Evolutionary conservation across 2,797 vertebrate species (phyloP).

Genomic region (Coracias cyanogaster): DNA sequence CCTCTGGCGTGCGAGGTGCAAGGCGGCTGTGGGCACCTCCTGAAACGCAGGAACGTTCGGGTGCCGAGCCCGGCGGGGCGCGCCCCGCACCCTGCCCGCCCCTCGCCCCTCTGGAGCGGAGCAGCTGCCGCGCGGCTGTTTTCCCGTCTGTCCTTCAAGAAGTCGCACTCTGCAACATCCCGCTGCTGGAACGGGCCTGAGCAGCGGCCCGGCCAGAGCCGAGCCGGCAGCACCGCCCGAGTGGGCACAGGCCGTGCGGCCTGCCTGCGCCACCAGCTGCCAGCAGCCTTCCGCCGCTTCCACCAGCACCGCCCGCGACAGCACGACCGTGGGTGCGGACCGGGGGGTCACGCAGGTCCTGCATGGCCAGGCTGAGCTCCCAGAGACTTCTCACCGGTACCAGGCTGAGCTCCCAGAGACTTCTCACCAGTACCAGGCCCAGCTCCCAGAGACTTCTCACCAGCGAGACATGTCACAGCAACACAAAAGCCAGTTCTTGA

Average conservation of each 20-base stretch:
- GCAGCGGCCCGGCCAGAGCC: fast-evolving
- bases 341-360: background rate
- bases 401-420: too few relatives aligned
- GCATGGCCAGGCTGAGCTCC: background rate
- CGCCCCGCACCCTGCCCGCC: too few relatives aligned
- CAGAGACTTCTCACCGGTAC: too few relatives aligned
- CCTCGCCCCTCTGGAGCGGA: too few relatives aligned
- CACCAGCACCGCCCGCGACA: background rate
- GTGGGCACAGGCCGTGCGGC: background rate
- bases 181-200: background rate
- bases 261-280: background rate
- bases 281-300: background rate
- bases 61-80: too few relatives aligned
- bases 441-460: fast-evolving
- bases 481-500: background rate
- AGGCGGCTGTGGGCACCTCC: too few relatives aligned
- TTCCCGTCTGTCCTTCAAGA: too few relatives aligned
- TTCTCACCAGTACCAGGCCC: background rate
- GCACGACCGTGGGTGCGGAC: fast-evolving
- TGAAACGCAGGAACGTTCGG: too few relatives aligned
- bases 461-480: background rate
- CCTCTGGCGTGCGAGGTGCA: fast-evolving
- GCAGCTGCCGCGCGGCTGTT: too few relatives aligned
- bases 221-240: background rate
- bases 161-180: too few relatives aligned